phyloP scores from a whole-genome alignment of 2,888 invertebrate genomes.

The Stenichneumon culpator region DNA sequence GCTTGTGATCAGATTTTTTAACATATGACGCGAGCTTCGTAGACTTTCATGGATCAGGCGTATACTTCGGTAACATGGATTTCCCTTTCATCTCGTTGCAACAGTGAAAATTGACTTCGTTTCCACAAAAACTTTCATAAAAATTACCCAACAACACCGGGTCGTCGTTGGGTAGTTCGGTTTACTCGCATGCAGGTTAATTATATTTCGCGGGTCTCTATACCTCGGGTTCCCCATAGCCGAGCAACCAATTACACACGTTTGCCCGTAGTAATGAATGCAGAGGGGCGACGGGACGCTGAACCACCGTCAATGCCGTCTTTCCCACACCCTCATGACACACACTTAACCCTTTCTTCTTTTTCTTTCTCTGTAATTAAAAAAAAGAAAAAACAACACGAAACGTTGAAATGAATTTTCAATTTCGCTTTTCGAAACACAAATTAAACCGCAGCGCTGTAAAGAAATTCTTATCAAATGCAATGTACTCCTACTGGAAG shows the following conservation, averaged over 20 bases:
- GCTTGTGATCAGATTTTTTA: too few species aligned
- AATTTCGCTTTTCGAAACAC: not conserved
- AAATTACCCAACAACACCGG: not conserved
- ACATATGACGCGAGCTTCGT: too few species aligned
- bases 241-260: conserved; percentile 68
- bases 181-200: conserved; percentile 53
- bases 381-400: conserved; percentile 4
- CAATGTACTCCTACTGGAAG: not conserved
- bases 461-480: too few species aligned
- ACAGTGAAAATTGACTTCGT: too few species aligned
- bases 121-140: too few species aligned
- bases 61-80: too few species aligned
- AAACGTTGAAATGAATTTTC: conserved; percentile 46
- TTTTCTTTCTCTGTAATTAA: conserved; percentile 31
- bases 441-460: not conserved
- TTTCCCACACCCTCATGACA: conserved; percentile 69
- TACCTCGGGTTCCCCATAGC: conserved; percentile 16
- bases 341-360: conserved; percentile 54
- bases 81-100: too few species aligned
- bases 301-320: conserved; percentile 27
- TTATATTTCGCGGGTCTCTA: conserved; percentile 53
- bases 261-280: conserved; percentile 71
- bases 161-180: conserved; percentile 17
- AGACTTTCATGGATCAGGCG: too few species aligned
- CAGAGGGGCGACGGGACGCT: conserved; percentile 51